phyloP scores from a whole-genome alignment of 2,113 vertebrate genomes.

The Aleadryas rufinucha region DNA sequence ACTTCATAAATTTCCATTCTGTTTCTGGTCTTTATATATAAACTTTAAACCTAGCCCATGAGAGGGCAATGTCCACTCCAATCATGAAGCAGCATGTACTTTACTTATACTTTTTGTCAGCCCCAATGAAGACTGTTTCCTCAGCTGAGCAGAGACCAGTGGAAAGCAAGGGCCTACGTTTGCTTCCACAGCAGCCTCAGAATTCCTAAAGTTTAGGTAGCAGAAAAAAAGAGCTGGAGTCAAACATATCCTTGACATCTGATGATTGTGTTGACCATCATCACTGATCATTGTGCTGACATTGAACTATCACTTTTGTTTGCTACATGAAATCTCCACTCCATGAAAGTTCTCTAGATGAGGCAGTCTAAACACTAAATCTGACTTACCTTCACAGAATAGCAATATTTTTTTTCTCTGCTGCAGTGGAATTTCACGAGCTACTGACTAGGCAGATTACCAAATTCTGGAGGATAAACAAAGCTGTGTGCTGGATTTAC shows the following conservation, averaged over 20 bases:
- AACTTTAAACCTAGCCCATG: not conserved
- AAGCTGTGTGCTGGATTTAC: constrained; percentile 38
- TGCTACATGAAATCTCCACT: not conserved
- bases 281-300: not conserved
- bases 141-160: not conserved
- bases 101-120: not conserved
- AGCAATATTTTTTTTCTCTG: constrained; percentile 24
- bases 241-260: not conserved
- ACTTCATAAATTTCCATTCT: not conserved
- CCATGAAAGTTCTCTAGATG: not conserved
- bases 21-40: not conserved
- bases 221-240: not conserved
- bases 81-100: not conserved
- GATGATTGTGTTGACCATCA: not conserved
- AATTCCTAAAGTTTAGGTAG: not conserved
- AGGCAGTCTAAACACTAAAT: not conserved
- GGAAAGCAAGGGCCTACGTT: not conserved
- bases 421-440: constrained; percentile 52
- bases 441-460: constrained; percentile 55
- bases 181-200: not conserved
- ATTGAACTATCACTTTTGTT: not conserved
- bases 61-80: not conserved
- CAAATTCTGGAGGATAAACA: constrained; percentile 52
- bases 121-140: not conserved
- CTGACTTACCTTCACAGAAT: constrained; percentile 9